Evolutionary conservation across 2,797 vertebrate species (phyloP).

Genomic region (Iguana delicatissima): DNA sequence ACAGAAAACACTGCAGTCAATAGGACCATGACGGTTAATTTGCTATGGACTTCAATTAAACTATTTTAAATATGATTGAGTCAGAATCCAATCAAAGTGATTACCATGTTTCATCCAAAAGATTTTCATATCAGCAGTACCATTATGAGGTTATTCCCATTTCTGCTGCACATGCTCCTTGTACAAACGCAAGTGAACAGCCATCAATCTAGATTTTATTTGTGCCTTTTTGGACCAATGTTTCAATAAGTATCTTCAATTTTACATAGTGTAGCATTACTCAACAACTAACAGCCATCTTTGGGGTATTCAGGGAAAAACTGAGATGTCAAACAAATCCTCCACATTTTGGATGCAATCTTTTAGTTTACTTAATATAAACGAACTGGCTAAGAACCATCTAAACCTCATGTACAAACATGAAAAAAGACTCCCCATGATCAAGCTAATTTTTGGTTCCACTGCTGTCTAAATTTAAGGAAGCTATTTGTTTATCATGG

Average conservation of each 20-base stretch:
- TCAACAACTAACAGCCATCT: slow-evolving; percentile 80
- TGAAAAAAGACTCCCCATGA: slow-evolving; percentile 40
- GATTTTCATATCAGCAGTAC: slow-evolving; percentile 68
- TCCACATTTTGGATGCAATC: slow-evolving; percentile 71
- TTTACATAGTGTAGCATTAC: slow-evolving; percentile 69
- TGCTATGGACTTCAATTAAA: neutral
- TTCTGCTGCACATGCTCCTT: slow-evolving; percentile 74
- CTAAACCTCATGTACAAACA: neutral
- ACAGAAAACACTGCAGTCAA: no score
- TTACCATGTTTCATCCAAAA: slow-evolving; percentile 51
- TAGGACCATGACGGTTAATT: no score
- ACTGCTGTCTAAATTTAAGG: slow-evolving; percentile 26
- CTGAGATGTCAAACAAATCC: slow-evolving; percentile 67
- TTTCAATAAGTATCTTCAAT: slow-evolving; percentile 76
- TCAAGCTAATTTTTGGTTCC: slow-evolving; percentile 11
- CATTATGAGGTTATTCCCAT: slow-evolving; percentile 75
- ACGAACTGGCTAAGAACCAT: neutral
- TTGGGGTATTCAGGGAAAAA: slow-evolving; percentile 80
- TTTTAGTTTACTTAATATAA: slow-evolving; percentile 55
- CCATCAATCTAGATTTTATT: slow-evolving; percentile 75
- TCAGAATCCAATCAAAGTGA: neutral
- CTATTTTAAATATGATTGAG: neutral
- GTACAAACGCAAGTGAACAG: slow-evolving; percentile 72
- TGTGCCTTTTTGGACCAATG: slow-evolving; percentile 84
- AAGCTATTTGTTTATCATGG: slow-evolving; percentile 2